Percentiles rank a stretch among this genome's conserved stretches.
These are phyloP conservation scores for Pegoplata infirma DNA, from an alignment of 2,888 invertebrate genomes.

Conservation along the genomic window DNA sequence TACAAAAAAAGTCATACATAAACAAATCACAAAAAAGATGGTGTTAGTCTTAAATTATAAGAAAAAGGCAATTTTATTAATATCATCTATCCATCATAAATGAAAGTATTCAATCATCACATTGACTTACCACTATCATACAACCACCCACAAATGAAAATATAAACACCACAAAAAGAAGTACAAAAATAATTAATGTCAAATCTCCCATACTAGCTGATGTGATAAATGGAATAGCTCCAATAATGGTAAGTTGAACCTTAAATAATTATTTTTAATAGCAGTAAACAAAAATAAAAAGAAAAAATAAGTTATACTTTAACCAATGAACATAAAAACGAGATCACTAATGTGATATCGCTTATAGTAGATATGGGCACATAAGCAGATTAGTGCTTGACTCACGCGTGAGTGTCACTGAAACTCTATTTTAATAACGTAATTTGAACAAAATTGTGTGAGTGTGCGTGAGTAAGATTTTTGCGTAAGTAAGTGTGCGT, in stretches of 20 bases:
- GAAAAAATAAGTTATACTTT: background rate
- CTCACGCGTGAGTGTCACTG: too few relatives aligned
- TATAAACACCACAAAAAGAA: background rate
- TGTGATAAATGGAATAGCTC: background rate
- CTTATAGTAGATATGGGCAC: too few relatives aligned
- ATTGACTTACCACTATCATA: background rate
- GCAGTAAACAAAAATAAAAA: background rate
- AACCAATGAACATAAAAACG: too few relatives aligned
- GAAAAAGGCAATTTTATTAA: background rate
- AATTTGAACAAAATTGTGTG: too few relatives aligned
- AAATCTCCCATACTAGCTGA: background rate
- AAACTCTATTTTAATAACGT: too few relatives aligned
- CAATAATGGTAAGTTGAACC: constrained; percentile 8
- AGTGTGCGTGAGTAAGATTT: too few relatives aligned
- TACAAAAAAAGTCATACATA: background rate
- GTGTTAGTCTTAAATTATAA: background rate
- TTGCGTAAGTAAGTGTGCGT: too few relatives aligned
- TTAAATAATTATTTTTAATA: constrained; percentile 1
- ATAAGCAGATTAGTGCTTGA: too few relatives aligned
- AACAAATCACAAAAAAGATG: background rate
- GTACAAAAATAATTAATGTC: background rate
- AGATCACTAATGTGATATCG: too few relatives aligned
- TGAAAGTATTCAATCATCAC: background rate
- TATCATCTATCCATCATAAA: too few relatives aligned
- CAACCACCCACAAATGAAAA: background rate